Evolutionary conservation across 1,140 invertebrate genomes (phyloP).

Genomic region (Dinothrombium tinctorium): DNA sequence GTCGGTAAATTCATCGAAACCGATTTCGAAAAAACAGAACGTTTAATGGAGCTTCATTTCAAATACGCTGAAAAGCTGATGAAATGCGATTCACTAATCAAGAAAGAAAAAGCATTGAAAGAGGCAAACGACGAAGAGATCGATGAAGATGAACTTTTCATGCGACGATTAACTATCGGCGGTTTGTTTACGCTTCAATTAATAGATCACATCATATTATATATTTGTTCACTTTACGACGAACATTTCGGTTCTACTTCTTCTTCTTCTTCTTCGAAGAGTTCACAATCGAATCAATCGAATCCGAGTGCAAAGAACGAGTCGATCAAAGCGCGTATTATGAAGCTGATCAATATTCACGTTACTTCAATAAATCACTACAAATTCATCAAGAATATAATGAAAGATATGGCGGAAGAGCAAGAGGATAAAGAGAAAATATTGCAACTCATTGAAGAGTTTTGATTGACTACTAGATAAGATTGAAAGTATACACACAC

Average conservation of each 20-base stretch:
- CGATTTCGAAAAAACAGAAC: constrained; percentile 92
- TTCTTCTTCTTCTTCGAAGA: background rate
- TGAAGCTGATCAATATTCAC: constrained; percentile 8
- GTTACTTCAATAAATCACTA: constrained; percentile 8
- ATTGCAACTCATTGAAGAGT: constrained; percentile 7
- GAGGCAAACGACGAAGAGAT: constrained; percentile 23
- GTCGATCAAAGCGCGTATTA: constrained; percentile 7
- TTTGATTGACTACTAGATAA: too few species aligned
- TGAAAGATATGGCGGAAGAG: constrained; percentile 8
- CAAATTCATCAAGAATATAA: constrained; percentile 5
- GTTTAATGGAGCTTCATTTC: constrained; percentile 84
- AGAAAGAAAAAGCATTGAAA: constrained; percentile 26
- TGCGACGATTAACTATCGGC: constrained; percentile 53
- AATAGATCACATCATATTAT: constrained; percentile 82
- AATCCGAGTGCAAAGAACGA: background rate
- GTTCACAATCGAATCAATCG: background rate
- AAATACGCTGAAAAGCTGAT: constrained; percentile 90
- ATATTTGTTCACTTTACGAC: constrained; percentile 40
- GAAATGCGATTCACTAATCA: constrained; percentile 48
- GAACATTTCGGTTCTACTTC: background rate
- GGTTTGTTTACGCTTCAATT: constrained; percentile 88
- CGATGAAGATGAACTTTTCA: constrained; percentile 55
- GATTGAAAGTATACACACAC: too few species aligned
- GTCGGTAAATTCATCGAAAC: constrained; percentile 93
- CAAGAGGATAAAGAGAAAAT: constrained; percentile 4